Percentiles rank a stretch among this genome's conserved stretches.
These are phyloP conservation scores for Drosophila percnosoma DNA, from an alignment of 2,888 invertebrate genomes.

Conservation along the genomic window DNA sequence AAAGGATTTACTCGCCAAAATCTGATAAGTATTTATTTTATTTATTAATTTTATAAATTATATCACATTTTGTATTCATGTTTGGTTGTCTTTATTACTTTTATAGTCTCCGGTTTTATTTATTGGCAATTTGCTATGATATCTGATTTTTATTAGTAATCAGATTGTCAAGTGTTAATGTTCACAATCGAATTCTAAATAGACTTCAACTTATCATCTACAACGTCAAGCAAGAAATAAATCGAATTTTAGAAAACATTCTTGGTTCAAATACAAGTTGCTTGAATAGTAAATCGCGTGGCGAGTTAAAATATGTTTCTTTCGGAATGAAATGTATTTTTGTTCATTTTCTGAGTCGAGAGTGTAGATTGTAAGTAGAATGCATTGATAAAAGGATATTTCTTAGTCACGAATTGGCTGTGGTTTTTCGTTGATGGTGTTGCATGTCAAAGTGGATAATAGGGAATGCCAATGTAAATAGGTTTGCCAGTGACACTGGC, in stretches of 20 bases:
- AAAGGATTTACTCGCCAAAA: not conserved
- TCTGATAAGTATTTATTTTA: not conserved
- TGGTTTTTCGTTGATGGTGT: not conserved
- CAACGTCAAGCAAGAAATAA: too few species aligned
- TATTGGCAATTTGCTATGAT: not conserved
- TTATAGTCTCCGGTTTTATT: not conserved
- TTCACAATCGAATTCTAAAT: not conserved
- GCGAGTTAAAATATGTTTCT: not conserved
- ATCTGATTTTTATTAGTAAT: not conserved
- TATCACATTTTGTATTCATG: not conserved
- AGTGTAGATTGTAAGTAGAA: not conserved
- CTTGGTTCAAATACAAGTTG: too few species aligned
- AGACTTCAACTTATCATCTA: not conserved
- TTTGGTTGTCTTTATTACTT: not conserved
- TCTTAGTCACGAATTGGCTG: not conserved
- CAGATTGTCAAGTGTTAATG: not conserved
- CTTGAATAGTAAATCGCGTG: too few species aligned
- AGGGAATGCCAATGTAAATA: conserved; percentile 38
- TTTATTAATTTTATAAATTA: not conserved
- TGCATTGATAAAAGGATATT: conserved; percentile 15
- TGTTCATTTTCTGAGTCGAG: not conserved
- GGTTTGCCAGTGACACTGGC: conserved; percentile 30
- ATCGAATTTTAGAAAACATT: too few species aligned
- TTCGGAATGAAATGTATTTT: not conserved
- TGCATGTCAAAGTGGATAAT: conserved; percentile 32